Evolutionary conservation across 2,888 invertebrate genomes (phyloP).

Genomic region (Chrysotoxum bicinctum): DNA sequence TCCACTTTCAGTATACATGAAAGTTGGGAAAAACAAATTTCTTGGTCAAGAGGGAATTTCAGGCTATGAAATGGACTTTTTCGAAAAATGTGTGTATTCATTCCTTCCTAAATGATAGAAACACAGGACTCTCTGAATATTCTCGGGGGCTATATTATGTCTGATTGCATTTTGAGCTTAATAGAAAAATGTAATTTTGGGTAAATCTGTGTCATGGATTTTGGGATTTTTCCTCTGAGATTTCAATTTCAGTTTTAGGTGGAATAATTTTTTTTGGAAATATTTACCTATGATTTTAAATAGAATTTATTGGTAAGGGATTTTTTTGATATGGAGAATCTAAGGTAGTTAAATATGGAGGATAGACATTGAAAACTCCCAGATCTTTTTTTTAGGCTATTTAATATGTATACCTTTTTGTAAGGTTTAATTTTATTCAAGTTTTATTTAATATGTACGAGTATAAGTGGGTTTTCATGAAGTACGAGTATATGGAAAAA

Average conservation of each 20-base stretch:
- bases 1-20: background rate
- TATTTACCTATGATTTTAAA: background rate
- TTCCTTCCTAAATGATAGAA: background rate
- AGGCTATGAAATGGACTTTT: background rate
- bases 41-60: constrained; percentile 18
- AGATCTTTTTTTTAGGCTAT: no score
- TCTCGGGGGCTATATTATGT: background rate
- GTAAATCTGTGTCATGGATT: background rate
- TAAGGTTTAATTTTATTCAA: no score
- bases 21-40: background rate
- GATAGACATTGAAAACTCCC: no score
- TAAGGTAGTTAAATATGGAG: background rate
- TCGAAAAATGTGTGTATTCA: constrained; percentile 4
- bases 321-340: background rate
- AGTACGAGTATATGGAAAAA: no score
- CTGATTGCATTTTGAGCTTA: constrained; percentile 12
- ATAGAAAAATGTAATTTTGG: constrained; percentile 3
- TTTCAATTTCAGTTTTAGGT: no score
- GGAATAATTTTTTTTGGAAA: background rate
- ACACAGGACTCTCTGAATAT: background rate
- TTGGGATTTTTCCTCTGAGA: constrained; percentile 3
- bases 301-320: background rate
- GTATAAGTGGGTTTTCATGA: no score
- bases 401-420: no score
- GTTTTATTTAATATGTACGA: no score